Base-by-base conservation (phyloP, 2,888 invertebrate genomes). In the Drosophila cracens region DNA sequence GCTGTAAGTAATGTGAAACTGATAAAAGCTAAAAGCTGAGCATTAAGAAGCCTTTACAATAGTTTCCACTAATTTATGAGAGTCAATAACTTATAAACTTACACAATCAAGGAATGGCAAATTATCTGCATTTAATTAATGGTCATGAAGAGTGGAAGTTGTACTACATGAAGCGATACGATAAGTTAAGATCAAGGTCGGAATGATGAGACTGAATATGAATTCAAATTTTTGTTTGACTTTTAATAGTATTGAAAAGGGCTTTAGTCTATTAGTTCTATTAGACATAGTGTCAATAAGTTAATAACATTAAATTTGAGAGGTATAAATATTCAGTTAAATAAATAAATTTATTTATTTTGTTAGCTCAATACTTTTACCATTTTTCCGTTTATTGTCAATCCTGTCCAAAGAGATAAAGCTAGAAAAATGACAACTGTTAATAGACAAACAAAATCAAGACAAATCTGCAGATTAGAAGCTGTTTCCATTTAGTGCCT, bases 401-500 rank as follows among this genome's bases (percentile, higher is more conserved):
- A 51, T 36, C 11, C 21, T 18, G 11, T 13, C 6, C 49, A 29
- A 29, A 34, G n/a, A 51, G 40, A 66, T 51, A 27, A 38, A 52
- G 52, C 51, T 18, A 27, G 3, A 38, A 49, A 40, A 58, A 46
- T 68, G 33, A 66, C 72, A 54, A 73, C 52, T 60, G 74, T 65
- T 60, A 79, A 82, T 53, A 75, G 72, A 74, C 83, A 84, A 75
- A 87, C 77, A 74, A 87, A 87, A 79, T 87, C 70, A 85, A 68
- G 58, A 51, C 80, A 80, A 86, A 81, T 76, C 86, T 63, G 53
- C 40, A 70, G 85, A 85, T 87, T 84, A 79, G 63, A 79, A 83
- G 89, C 72, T 89, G 84, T 72, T 74, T 68, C 66, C 56, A 54
- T 58, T 54, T 64, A 40, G 75, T 53, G 63, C 52, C 51, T 38